Evolutionary conservation across 2,888 invertebrate species (phyloP).

Genomic region (Monochamus alternatus): DNA sequence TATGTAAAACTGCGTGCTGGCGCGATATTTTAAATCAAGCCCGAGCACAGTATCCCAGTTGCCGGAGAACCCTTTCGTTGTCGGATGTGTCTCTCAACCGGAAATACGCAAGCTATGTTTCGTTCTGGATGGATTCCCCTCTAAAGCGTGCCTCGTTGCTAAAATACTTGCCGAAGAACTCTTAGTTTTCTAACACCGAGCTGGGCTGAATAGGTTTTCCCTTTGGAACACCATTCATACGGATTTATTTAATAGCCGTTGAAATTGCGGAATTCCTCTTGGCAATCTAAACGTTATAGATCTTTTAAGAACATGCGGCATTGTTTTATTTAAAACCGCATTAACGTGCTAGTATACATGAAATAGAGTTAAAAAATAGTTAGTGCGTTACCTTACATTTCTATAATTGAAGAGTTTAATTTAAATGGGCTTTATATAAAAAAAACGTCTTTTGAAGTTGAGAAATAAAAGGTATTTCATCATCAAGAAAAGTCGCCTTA

Average conservation of each 20-base stretch:
- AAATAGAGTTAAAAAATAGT: slow-evolving; percentile 35
- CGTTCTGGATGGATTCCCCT: slow-evolving; percentile 29
- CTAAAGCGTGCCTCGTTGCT: slow-evolving; percentile 6
- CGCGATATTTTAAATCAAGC: slow-evolving; percentile 60
- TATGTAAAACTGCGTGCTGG: slow-evolving; percentile 64
- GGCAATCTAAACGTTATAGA: slow-evolving; percentile 49
- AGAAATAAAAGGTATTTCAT: neutral
- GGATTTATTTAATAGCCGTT: slow-evolving; percentile 50
- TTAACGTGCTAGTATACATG: slow-evolving; percentile 44
- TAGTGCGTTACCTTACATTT: slow-evolving; percentile 47
- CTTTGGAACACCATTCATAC: slow-evolving; percentile 46
- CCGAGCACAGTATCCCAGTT: slow-evolving; percentile 26
- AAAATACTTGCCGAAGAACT: slow-evolving; percentile 32
- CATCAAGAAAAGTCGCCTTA: neutral
- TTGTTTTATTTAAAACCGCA: slow-evolving; percentile 35
- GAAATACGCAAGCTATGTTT: slow-evolving; percentile 31
- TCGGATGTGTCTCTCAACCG: slow-evolving; percentile 23
- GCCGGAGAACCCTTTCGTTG: slow-evolving; percentile 18
- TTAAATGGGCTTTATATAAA: slow-evolving; percentile 41
- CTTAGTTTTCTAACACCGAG: neutral
- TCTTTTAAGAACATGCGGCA: slow-evolving; percentile 39
- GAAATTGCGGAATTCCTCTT: slow-evolving; percentile 45
- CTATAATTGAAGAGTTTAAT: slow-evolving; percentile 46
- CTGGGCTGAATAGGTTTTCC: slow-evolving; percentile 42
- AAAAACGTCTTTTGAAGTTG: neutral